Conservation (phyloP, 1,140 invertebrate genomes). For the Pogonomyrmex barbatus region DNA sequence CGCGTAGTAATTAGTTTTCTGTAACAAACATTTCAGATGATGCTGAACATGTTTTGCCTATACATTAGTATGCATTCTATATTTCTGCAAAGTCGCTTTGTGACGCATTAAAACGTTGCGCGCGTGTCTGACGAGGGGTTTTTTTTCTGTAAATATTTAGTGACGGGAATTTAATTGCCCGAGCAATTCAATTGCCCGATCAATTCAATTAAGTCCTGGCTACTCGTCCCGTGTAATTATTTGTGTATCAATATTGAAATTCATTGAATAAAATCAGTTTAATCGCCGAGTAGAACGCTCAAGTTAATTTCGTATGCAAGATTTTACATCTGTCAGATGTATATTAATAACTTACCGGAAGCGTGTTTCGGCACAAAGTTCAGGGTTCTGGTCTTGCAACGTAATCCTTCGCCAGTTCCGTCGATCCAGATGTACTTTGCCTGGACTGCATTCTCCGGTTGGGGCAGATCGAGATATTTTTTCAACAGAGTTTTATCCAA, state of each 20-base stretch:
- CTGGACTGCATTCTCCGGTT: slow-evolving; percentile 92
- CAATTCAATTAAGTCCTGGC: no score
- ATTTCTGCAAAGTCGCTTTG: background rate
- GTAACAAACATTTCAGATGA: background rate
- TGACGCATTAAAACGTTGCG: background rate
- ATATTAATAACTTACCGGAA: slow-evolving; percentile 86
- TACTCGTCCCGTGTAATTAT: background rate
- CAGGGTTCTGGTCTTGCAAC: slow-evolving; percentile 95
- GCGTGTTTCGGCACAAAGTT: slow-evolving; percentile 91
- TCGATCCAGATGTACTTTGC: slow-evolving; percentile 99
- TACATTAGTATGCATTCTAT: background rate
- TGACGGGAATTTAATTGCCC: no score
- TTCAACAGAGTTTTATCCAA: slow-evolving; percentile 91
- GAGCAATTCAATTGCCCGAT: no score
- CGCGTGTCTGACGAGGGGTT: no score
- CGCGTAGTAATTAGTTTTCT: background rate
- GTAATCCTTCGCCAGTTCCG: slow-evolving; percentile 94
- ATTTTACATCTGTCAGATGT: slow-evolving; percentile 18
- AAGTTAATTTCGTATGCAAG: background rate
- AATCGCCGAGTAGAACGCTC: no score
- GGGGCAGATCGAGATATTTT: slow-evolving; percentile 91
- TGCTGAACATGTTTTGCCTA: background rate
- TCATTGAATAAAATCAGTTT: background rate
- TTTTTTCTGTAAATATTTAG: no score
- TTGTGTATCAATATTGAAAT: background rate